These are phyloP conservation scores for Salarias fasciatus DNA, from an alignment of 2,797 vertebrate genomes.

Conservation along the genomic window DNA sequence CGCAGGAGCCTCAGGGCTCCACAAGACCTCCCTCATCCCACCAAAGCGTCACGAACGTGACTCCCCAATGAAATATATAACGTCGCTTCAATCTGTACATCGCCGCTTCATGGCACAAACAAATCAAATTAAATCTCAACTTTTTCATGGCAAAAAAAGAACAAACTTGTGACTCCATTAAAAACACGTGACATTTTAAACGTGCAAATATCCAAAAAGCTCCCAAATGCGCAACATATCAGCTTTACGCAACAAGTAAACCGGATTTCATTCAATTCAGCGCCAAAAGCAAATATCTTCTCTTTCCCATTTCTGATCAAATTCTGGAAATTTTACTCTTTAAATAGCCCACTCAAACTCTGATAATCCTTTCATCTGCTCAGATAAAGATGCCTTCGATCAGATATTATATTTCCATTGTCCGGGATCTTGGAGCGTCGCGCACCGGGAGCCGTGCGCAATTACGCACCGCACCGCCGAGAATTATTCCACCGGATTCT, in stretches of 20 bases:
- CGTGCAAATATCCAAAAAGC: background rate
- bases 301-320: background rate
- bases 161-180: background rate
- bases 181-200: background rate
- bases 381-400: no score
- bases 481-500: background rate
- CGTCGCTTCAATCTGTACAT: no score
- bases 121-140: no score
- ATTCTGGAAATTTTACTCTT: background rate
- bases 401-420: no score
- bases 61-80: no score
- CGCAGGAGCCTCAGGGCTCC: constrained; percentile 11
- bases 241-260: background rate
- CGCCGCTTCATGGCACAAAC: no score
- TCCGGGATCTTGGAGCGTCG: no score
- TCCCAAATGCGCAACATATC: background rate
- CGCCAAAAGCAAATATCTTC: background rate
- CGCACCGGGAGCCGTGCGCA: constrained; percentile 42
- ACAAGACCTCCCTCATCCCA: constrained; percentile 1
- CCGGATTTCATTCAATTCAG: rapidly evolving
- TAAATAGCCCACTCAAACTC: background rate
- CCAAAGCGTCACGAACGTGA: no score
- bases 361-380: background rate
- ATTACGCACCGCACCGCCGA: constrained; percentile 50
- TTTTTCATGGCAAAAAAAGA: background rate